Conservation (phyloP, 2,797 vertebrate species). For the Xenentodon cancila region DNA sequence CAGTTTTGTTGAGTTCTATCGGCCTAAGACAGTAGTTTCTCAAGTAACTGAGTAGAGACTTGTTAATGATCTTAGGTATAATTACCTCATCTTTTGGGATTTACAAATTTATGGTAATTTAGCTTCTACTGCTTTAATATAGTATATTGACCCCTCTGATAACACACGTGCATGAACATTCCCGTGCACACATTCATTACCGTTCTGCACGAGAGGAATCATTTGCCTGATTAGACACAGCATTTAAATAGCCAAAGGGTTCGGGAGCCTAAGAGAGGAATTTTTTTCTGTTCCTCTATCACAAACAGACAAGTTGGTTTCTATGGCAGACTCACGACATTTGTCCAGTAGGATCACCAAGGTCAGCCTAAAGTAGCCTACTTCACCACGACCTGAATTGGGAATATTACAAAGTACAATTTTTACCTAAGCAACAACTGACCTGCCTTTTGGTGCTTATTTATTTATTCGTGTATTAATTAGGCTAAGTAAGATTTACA, state of each 20-base stretch:
- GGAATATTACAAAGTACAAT: too few species aligned
- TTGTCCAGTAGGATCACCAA: constrained; percentile 15
- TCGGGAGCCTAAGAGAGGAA: constrained; percentile 45
- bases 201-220: constrained; percentile 93
- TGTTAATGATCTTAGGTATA: constrained; percentile 96
- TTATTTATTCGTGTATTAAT: too few species aligned
- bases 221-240: constrained; percentile 97
- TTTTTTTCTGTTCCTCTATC: constrained; percentile 52
- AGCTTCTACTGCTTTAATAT: constrained; percentile 96
- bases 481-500: too few species aligned
- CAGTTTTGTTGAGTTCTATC: too few species aligned
- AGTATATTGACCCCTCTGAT: constrained; percentile 74
- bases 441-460: too few species aligned
- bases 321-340: constrained; percentile 38
- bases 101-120: constrained; percentile 96
- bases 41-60: constrained; percentile 91
- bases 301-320: constrained; percentile 51
- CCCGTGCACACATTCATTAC: constrained; percentile 73
- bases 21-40: constrained; percentile 47
- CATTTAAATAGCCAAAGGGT: constrained; percentile 86
- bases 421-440: too few species aligned
- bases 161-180: constrained; percentile 20
- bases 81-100: constrained; percentile 94
- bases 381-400: too few species aligned
- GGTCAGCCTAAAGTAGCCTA: background rate